Evolutionary conservation across 2,113 vertebrate species (phyloP), one percentile per base, ranked within the genome.

Genomic region (Seriola aureovittata): DNA sequence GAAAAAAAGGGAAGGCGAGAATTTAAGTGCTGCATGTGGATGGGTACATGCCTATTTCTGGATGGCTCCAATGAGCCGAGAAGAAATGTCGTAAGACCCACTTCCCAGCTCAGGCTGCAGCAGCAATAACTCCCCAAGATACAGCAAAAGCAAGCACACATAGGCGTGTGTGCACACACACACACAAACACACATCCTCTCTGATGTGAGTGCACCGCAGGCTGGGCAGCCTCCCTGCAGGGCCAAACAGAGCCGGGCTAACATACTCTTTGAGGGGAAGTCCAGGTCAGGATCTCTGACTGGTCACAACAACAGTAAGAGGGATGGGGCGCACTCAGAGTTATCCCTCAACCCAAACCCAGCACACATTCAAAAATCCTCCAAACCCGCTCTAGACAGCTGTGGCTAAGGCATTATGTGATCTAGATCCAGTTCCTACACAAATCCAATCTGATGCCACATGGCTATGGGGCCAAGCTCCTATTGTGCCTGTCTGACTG

Each of bases 1-100:
- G 19, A 60, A 58, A 82, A 82, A 75, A 71, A 14, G 36, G 32
- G 59, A 83, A 78, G 32, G 38, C 80, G 48, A 57, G 32, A 78
- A 59, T 67, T 76, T 63, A 78, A 75, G 65, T 2, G 13, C 52
- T 81, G 65, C 66, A 80, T 72, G 73, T 87, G 71, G 67, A 90
- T 84, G 44, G 68, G 63, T 57, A 72, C 71, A 89, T 78, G 75
- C 55, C 89, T 88, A 90, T 88, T 92, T 93, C 76, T 86, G 81
- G 87, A 88, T 36, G 48, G 58, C 86, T 84, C 80, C 85, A 84
- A 88, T 89, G 76, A 90, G 72, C 68, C 19, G 60, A 78, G 75
- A 84, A 85, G 55, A 87, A 81, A 88, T 89, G 85, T 90, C 50
- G 11, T 54, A 78, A 89, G 76, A 82, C 75, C 62, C 81, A 89